Evolutionary conservation across 2,797 vertebrate genomes (phyloP), one percentile per base, ranked within the genome.

Genomic region (Falco novaeseelandiae): DNA sequence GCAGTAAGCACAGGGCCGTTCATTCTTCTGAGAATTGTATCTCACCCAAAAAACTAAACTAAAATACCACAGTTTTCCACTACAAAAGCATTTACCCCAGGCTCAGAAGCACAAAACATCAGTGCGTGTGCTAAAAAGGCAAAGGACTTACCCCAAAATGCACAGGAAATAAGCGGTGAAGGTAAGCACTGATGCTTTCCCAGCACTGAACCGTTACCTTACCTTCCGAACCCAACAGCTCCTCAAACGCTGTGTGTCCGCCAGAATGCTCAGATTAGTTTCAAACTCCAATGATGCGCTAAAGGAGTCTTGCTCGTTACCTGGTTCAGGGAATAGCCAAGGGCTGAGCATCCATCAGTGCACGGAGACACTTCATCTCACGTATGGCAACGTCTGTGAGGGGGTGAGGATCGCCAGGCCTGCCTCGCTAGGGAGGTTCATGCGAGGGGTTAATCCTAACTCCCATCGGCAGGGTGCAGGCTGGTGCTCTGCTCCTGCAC

Each of bases 301-400:
- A 42, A 57, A 32, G 20, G 16, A 52, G 16, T 12, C 18, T 40
- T 32, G 25, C 18, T 62, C 9, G 2, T 57, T 46, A 44, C 25
- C 15, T 29, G 36, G 6, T 11, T 29, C 26, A 59, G 58, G 49
- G 8, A 42, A 34, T 12, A 44, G 57, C 21, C 1, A 1, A 36
- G n/a, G 12, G 2, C 40, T 36, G 20, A 0, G 0, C 38, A 25
- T 34, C 32, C 61, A 42, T 22, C 66, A 48, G 48, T 7, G 6
- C 19, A 16, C 2, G 16, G n/a, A 46, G 42, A 26, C 32, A 23
- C 19, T 61, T 55, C 22, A 55, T 69, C 34, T 83, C 78, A 51
- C 9, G 1, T 4, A 22, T 0, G 8, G 27, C 52, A 40, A 29
- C 21, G 67, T 46, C 48, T 84, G 25, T 32, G 25, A 72, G 42